Evolutionary conservation across 1,140 invertebrate genomes (phyloP), one percentile per base, ranked within the genome.

Genomic region (Adoxophyes honmai): DNA sequence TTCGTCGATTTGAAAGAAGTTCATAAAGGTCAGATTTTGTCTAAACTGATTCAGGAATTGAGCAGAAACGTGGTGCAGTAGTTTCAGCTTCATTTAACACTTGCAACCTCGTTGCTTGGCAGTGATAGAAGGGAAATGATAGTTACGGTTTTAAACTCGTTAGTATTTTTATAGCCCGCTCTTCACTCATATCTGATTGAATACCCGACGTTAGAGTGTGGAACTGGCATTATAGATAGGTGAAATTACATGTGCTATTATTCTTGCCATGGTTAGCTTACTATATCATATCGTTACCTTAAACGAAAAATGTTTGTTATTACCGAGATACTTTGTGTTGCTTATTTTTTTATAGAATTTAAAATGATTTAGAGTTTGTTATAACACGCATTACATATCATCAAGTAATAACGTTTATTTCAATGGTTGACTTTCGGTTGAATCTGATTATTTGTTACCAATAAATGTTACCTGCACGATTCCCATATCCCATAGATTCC

Each of bases 181-280:
- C 10, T 11, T 11, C 18, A 48, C 42, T 48, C 18, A 18, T 6
- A 28, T 28, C 21, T 28, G 21, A 28, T 28, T 28, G 21, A 28
- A 28, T 28, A 28, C 2, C 21, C 21, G 21, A 28, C 21, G 6
- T 28, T 28, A 2, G 2, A 11, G 42, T 48, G 42, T n/a, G 18
- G 16, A 48, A 48, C 42, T 21, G 28, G 42, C 21, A 4, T 8
- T 16, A 18, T 48, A 48, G 42, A 48, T 48, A 48, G 42, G 42
- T 48, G 42, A 33, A 48, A 48, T 48, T 48, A 48, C 42, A 48
- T 48, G 42, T 48, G 42, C 42, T 48, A 11, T 48, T 48, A 44
- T 18, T 28, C 42, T 48, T 18, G 18, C 42, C 42, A 48, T 44
- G 39, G 42, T 48, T 48, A 48, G 42, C 42, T 48, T 48, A 18